phyloP scores from a whole-genome alignment of 2,797 vertebrate genomes.

The Urocyon cinereoargenteus region DNA sequence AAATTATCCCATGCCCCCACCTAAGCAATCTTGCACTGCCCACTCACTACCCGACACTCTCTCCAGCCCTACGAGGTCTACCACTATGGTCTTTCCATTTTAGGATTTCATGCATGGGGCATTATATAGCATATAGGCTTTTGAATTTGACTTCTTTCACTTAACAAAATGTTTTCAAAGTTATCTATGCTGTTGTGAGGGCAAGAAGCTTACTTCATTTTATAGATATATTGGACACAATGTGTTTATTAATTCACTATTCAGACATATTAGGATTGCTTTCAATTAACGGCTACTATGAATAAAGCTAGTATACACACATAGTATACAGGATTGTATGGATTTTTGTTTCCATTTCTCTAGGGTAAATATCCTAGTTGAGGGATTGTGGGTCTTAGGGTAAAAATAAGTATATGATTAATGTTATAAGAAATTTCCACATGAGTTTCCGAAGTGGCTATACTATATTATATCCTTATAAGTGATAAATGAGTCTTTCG shows the following conservation, averaged over 20 bases:
- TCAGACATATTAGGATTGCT: not conserved
- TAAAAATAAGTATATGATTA: not conserved
- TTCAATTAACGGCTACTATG: not conserved
- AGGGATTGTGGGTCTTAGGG: not conserved
- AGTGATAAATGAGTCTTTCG: not conserved
- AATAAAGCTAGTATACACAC: not conserved
- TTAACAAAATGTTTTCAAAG: not conserved
- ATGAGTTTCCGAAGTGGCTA: not conserved
- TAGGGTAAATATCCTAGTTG: not conserved
- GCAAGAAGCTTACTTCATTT: not conserved
- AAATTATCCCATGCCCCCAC: not conserved
- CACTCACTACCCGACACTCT: no score
- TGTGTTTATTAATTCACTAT: not conserved
- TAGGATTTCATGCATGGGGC: not conserved
- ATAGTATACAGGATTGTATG: not conserved
- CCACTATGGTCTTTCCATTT: not conserved
- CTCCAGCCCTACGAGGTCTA: not conserved
- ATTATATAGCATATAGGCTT: not conserved
- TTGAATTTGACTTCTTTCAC: not conserved
- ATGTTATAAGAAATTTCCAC: not conserved
- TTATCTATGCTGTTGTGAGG: not conserved
- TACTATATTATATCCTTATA: not conserved
- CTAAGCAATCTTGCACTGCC: not conserved
- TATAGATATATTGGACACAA: not conserved
- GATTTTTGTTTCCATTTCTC: not conserved